phyloP scores from a whole-genome alignment of 1,140 invertebrate species.

The Bombus huntii region DNA sequence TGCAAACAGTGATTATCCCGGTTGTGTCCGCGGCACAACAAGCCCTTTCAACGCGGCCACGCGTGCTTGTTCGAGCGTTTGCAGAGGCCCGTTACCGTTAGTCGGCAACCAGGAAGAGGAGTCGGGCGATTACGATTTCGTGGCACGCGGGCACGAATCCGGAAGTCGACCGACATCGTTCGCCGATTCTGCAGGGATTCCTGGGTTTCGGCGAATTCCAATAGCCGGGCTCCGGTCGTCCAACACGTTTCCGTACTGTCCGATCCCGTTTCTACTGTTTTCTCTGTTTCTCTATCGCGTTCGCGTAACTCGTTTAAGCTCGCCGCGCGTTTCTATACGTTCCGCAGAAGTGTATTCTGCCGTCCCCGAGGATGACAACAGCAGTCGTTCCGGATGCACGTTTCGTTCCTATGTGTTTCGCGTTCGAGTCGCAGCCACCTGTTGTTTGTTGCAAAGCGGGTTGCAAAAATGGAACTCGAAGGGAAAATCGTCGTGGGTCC shows the following conservation, averaged over 20 bases:
- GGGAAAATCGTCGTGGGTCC: too few relatives aligned
- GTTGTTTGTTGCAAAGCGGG: conserved; percentile 1
- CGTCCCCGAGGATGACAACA: background rate
- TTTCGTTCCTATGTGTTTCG: too few relatives aligned
- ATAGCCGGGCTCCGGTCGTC: background rate
- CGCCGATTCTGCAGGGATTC: background rate
- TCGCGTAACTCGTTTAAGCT: conserved; percentile 4
- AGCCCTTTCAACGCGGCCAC: background rate
- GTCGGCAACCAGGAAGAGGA: background rate
- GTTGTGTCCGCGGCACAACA: conserved; percentile 1
- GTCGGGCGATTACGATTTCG: conserved; percentile 16
- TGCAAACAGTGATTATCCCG: conserved; percentile 30
- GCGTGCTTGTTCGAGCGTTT: background rate
- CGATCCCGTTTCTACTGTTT: background rate
- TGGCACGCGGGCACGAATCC: conserved; percentile 6
- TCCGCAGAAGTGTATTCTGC: background rate
- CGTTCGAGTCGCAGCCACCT: conserved; percentile 1
- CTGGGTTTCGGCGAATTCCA: background rate
- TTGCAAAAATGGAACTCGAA: background rate
- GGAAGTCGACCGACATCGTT: background rate
- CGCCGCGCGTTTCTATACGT: background rate
- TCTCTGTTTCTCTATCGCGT: background rate
- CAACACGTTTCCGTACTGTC: background rate
- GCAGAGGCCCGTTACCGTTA: background rate
- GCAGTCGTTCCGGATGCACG: background rate